phyloP scores from a whole-genome alignment of 2,797 vertebrate species.

The Lepus oiostolus region DNA sequence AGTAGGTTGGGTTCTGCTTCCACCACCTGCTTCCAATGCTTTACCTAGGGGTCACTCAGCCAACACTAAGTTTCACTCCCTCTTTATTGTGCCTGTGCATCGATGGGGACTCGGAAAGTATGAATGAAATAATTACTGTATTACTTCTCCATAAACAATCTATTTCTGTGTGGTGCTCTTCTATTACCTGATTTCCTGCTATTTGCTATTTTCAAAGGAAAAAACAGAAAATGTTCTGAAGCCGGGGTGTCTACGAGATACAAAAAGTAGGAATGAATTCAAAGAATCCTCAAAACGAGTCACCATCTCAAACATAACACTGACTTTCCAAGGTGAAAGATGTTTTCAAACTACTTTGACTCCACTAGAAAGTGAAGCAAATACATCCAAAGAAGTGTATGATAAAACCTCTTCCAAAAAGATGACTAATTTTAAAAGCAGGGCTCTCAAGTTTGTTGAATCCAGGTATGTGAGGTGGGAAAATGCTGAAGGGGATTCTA shows the following conservation, averaged over 20 bases:
- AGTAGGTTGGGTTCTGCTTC: background rate
- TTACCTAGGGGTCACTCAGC: no score
- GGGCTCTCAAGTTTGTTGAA: background rate
- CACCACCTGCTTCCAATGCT: background rate
- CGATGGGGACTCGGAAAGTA: background rate
- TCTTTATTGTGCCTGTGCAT: accelerated
- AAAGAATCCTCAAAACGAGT: constrained; percentile 70
- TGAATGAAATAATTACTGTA: background rate
- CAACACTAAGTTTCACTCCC: background rate
- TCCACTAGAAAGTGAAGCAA: constrained; percentile 31
- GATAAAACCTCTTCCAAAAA: background rate
- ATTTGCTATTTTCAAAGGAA: constrained; percentile 78
- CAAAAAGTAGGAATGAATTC: constrained; percentile 41
- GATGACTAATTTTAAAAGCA: background rate
- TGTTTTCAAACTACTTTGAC: constrained; percentile 62
- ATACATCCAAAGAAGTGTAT: background rate
- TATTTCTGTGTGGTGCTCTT: background rate
- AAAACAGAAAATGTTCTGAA: constrained; percentile 51
- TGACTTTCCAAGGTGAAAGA: constrained; percentile 69
- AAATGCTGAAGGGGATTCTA: background rate
- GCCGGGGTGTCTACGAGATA: constrained; percentile 47
- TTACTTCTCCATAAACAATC: background rate
- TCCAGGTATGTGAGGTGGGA: constrained; percentile 68
- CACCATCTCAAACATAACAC: constrained; percentile 72
- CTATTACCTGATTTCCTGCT: constrained; percentile 29